Percentiles rank a stretch among this genome's conserved stretches.
phyloP scores from a whole-genome alignment of 2,797 vertebrate species.

The Phyllotis vaccarum region DNA sequence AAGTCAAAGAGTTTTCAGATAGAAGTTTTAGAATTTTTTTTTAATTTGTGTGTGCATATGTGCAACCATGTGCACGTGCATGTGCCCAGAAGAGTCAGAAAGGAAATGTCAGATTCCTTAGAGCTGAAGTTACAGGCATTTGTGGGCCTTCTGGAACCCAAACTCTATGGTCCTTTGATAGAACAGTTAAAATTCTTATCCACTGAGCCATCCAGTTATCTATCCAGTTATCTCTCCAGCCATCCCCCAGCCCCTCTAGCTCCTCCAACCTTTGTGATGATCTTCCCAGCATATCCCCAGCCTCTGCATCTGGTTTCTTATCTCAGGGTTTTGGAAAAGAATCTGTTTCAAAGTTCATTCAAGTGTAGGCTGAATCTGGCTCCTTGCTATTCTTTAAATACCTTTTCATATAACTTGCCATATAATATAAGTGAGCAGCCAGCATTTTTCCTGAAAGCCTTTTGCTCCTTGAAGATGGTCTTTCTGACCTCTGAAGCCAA shows the following conservation, averaged over 20 bases:
- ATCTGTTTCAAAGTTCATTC: not conserved
- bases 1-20: not conserved
- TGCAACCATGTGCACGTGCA: not conserved
- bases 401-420: not conserved
- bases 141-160: not conserved
- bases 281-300: not conserved
- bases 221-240: no score
- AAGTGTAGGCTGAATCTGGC: not conserved
- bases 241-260: not conserved
- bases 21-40: not conserved
- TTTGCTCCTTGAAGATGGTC: not conserved
- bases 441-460: not conserved
- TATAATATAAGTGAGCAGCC: not conserved
- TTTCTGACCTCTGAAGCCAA: not conserved
- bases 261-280: not conserved
- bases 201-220: not conserved
- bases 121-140: not conserved
- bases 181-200: not conserved
- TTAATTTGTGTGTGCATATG: not conserved
- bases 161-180: not conserved
- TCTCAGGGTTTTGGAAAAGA: not conserved
- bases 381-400: not conserved
- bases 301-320: not conserved
- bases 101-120: no score
- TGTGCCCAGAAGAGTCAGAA: not conserved